These are phyloP conservation scores for Larimichthys polyactis DNA, from an alignment of 2,113 vertebrate species.

Conservation along the genomic window DNA sequence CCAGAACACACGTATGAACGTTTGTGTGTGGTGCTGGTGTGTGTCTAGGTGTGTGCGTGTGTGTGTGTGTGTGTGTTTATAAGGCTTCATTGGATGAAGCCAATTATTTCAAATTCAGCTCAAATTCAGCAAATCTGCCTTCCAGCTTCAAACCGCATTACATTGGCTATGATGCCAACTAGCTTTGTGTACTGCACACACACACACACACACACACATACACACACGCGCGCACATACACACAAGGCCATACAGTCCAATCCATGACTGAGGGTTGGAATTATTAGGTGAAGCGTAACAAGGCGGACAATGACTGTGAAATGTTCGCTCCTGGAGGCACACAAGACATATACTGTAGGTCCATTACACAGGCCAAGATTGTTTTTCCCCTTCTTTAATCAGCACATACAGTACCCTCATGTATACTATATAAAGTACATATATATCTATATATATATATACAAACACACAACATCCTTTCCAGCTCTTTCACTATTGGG, in stretches of 20 bases:
- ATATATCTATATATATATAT: constrained; percentile 17
- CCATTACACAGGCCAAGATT: constrained; percentile 52
- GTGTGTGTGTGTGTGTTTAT: constrained; percentile 8
- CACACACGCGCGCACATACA: constrained; percentile 5
- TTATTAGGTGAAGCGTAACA: constrained; percentile 72
- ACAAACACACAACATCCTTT: constrained; percentile 7
- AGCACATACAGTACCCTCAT: constrained; percentile 32
- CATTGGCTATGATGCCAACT: constrained; percentile 47
- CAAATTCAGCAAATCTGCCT: constrained; percentile 64
- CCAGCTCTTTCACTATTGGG: not conserved
- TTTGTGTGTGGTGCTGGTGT: constrained; percentile 32
- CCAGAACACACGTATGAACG: not conserved
- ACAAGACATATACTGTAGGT: constrained; percentile 72
- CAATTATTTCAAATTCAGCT: constrained; percentile 72
- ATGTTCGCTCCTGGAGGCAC: constrained; percentile 74
- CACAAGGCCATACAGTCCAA: constrained; percentile 44
- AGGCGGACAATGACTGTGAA: constrained; percentile 70
- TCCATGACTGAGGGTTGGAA: constrained; percentile 63
- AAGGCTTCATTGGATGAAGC: constrained; percentile 42
- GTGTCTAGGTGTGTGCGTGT: constrained; percentile 16
- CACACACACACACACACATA: constrained; percentile 29
- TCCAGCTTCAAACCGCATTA: constrained; percentile 57
- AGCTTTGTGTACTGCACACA: constrained; percentile 7
- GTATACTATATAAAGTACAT: constrained; percentile 20
- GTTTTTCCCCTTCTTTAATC: constrained; percentile 32